phyloP scores from a whole-genome alignment of 2,113 vertebrate species.

The Pterocles orientalis region DNA sequence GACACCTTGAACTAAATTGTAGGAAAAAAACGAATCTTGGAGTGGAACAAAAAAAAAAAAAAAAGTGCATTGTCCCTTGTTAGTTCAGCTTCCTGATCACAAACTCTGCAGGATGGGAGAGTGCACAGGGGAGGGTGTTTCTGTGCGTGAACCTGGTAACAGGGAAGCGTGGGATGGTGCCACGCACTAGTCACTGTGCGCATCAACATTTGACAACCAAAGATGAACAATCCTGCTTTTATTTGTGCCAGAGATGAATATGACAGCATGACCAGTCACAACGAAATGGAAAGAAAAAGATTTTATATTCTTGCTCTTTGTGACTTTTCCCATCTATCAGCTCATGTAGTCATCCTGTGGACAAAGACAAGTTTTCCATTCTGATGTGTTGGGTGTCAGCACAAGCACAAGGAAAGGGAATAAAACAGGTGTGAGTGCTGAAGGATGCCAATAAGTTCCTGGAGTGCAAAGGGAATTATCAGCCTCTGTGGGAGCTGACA shows the following conservation, averaged over 20 bases:
- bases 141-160: neutral
- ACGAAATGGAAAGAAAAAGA: neutral
- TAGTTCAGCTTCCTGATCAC: neutral
- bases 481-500: neutral
- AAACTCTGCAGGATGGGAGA: neutral
- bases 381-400: neutral
- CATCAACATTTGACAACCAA: neutral
- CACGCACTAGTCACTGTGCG: fast-evolving
- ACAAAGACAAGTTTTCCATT: neutral
- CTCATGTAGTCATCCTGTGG: neutral
- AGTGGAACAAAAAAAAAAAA: neutral
- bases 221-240: neutral
- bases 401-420: neutral
- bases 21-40: neutral
- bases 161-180: neutral
- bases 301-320: fast-evolving
- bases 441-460: neutral
- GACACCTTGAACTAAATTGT: neutral
- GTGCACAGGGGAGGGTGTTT: neutral
- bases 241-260: neutral
- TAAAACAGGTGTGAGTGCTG: neutral
- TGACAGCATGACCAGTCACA: neutral
- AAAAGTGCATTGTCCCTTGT: neutral
- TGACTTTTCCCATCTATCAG: neutral
- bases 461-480: neutral